These are phyloP conservation scores for Hiodon tergisus DNA, from an alignment of 2,113 vertebrate genomes.

Conservation along the genomic window DNA sequence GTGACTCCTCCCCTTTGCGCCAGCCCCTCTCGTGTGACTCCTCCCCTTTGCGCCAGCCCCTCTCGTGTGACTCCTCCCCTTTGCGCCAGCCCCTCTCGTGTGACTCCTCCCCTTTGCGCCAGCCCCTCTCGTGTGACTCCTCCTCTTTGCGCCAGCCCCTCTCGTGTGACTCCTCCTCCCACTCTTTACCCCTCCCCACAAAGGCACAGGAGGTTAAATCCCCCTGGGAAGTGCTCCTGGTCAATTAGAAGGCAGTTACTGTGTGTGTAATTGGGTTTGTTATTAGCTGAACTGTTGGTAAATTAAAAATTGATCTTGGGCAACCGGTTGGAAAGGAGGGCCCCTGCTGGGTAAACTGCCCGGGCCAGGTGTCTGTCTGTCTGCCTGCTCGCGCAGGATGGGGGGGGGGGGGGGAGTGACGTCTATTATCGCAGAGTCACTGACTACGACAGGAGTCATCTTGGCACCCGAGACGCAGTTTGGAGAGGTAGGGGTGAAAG, in stretches of 20 bases:
- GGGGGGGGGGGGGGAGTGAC: too few relatives aligned
- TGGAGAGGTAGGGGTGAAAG: not conserved
- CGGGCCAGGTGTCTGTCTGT: too few relatives aligned
- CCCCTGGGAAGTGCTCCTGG: conserved; percentile 42
- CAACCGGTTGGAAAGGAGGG: conserved; percentile 44
- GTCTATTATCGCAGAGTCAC: too few relatives aligned
- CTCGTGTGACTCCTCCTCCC: not conserved
- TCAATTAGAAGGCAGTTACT: conserved; percentile 64
- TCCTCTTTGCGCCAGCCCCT: not conserved
- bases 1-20: conserved; percentile 34
- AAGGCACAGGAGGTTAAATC: conserved; percentile 36
- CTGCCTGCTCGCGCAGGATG: too few relatives aligned
- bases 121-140: not conserved
- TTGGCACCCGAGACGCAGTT: not conserved
- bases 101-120: not conserved
- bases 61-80: not conserved
- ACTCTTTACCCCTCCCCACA: conserved; percentile 21
- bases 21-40: conserved; percentile 42
- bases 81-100: not conserved
- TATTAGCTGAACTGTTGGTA: conserved; percentile 66
- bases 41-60: conserved; percentile 22
- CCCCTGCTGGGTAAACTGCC: not conserved
- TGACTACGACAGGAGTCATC: not conserved
- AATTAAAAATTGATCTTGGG: conserved; percentile 72
- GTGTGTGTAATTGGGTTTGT: conserved; percentile 69